Evolutionary conservation across 2,797 vertebrate genomes (phyloP).

Genomic region (Propithecus deckenii): DNA sequence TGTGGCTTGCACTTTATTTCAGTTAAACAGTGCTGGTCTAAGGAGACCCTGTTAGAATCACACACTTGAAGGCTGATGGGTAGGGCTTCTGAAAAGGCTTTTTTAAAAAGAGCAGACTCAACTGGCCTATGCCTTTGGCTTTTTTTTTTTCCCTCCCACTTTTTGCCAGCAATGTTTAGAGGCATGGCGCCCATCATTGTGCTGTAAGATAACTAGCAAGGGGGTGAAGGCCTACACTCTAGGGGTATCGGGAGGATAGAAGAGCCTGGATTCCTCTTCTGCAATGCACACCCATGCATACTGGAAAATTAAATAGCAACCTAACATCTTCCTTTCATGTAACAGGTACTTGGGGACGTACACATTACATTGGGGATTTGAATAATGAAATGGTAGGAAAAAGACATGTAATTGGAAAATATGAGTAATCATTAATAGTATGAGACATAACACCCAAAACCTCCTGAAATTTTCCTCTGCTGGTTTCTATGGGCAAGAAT

Average conservation of each 20-base stretch:
- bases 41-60: background rate
- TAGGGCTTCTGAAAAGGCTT: background rate
- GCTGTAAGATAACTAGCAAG: background rate
- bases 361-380: background rate
- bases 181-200: background rate
- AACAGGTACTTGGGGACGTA: background rate
- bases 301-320: background rate
- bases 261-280: background rate
- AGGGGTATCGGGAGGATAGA: background rate
- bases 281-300: background rate
- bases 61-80: background rate
- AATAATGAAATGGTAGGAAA: background rate
- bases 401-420: background rate
- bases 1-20: background rate
- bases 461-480: background rate
- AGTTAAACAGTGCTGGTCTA: background rate
- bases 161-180: background rate
- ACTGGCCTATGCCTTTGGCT: background rate
- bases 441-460: background rate
- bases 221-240: background rate
- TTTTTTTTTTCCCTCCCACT: background rate
- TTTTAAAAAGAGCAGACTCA: background rate
- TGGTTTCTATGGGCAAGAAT: background rate
- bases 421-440: background rate
- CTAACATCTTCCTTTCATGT: background rate